Percentiles rank a stretch among this genome's conserved stretches.
Evolutionary conservation across 2,888 invertebrate genomes (phyloP).

Genomic region (Parelbella ahira): DNA sequence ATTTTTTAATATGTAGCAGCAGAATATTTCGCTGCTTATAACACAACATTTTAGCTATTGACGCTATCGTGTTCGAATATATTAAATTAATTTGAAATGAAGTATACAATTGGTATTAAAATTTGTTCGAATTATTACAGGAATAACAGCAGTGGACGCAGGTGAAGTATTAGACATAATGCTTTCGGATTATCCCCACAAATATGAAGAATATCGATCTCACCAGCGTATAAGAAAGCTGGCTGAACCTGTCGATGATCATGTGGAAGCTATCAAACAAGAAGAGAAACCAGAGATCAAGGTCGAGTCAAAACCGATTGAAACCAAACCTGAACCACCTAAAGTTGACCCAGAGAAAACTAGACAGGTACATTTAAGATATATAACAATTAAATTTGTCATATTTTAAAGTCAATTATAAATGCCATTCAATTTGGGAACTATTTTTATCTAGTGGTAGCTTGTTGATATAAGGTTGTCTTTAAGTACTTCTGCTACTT

Average conservation of each 20-base stretch:
- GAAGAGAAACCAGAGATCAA: slow-evolving; percentile 42
- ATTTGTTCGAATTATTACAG: slow-evolving; percentile 44
- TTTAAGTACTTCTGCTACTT: too few relatives aligned
- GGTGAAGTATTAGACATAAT: slow-evolving; percentile 97
- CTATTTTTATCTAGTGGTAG: too few relatives aligned
- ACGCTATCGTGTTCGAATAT: too few relatives aligned
- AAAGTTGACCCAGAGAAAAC: slow-evolving; percentile 64
- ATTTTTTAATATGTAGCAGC: too few relatives aligned
- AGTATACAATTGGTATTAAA: too few relatives aligned
- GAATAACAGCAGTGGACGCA: slow-evolving; percentile 93
- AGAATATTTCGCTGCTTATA: too few relatives aligned
- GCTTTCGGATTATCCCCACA: slow-evolving; percentile 96
- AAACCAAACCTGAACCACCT: slow-evolving; percentile 48
- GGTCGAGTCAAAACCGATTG: slow-evolving; percentile 44
- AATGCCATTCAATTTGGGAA: too few relatives aligned
- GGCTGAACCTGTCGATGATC: slow-evolving; percentile 34
- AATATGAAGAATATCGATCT: slow-evolving; percentile 94
- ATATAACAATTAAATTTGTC: too few relatives aligned
- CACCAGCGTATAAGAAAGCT: slow-evolving; percentile 81
- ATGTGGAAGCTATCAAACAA: slow-evolving; percentile 30
- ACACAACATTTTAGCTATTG: too few relatives aligned
- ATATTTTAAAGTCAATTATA: too few relatives aligned
- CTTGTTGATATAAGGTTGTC: too few relatives aligned
- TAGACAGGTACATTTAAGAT: slow-evolving; percentile 68
- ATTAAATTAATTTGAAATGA: too few relatives aligned